Percentiles rank a stretch among this genome's conserved stretches.
These are phyloP conservation scores for Psococerastis gibbosa DNA, from an alignment of 2,888 invertebrate species.

Conservation along the genomic window DNA sequence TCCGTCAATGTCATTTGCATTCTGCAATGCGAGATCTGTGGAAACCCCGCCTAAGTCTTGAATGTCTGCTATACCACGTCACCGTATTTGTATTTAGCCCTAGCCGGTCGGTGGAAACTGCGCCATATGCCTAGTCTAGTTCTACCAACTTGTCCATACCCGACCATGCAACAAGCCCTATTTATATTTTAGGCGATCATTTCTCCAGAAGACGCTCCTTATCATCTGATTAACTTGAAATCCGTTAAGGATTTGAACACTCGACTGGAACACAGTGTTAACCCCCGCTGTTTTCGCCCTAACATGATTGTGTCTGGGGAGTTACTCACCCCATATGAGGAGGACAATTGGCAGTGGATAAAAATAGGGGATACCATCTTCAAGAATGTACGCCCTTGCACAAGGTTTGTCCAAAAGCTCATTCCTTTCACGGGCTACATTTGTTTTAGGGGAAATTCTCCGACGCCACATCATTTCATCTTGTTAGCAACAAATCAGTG, in stretches of 20 bases:
- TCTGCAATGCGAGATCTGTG: too few relatives aligned
- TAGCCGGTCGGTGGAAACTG: too few relatives aligned
- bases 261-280: constrained; percentile 1
- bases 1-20: too few relatives aligned
- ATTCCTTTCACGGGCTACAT: neutral
- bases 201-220: too few relatives aligned
- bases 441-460: constrained; percentile 1
- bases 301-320: constrained; percentile 9
- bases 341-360: constrained; percentile 10
- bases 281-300: constrained; percentile 7
- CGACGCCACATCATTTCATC: constrained; percentile 1
- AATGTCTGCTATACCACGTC: too few relatives aligned
- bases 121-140: too few relatives aligned
- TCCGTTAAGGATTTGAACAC: neutral
- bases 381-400: constrained; percentile 6
- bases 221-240: neutral
- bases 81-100: too few relatives aligned
- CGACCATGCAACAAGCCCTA: too few relatives aligned
- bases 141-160: too few relatives aligned
- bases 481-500: neutral
- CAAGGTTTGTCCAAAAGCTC: constrained; percentile 2
- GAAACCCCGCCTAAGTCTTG: too few relatives aligned
- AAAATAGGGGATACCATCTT: constrained; percentile 7
- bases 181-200: too few relatives aligned
- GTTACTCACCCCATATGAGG: constrained; percentile 5